phyloP scores from a whole-genome alignment of 1,140 invertebrate species.

The Temnothorax curvispinosus region DNA sequence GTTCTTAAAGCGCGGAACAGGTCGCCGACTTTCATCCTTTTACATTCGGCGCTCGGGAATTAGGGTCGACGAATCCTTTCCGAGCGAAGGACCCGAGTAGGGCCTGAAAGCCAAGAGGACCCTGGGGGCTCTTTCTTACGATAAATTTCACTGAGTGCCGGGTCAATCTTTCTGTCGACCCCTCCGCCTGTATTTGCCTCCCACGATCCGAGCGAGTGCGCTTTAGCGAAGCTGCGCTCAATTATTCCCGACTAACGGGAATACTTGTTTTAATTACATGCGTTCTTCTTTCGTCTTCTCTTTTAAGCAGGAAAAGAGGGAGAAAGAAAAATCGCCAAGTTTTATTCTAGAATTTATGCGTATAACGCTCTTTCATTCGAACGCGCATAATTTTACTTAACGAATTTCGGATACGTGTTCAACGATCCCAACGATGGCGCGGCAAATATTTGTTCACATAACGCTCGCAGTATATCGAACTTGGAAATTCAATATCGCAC shows the following conservation, averaged over 20 bases:
- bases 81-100: constrained; percentile 64
- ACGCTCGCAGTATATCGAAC: constrained; percentile 34
- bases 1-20: constrained; percentile 61
- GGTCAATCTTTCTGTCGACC: constrained; percentile 65
- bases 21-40: constrained; percentile 71
- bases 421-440: constrained; percentile 3
- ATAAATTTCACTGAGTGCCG: constrained; percentile 74
- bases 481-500: constrained; percentile 52
- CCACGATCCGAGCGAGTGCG: background rate
- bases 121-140: constrained; percentile 72
- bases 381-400: constrained; percentile 10
- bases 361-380: background rate
- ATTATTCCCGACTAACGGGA: constrained; percentile 31
- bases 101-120: constrained; percentile 68
- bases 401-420: constrained; percentile 26
- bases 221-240: constrained; percentile 34
- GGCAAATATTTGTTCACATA: constrained; percentile 51
- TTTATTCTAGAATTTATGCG: background rate
- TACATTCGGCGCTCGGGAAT: constrained; percentile 69
- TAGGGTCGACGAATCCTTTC: constrained; percentile 72
- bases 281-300: background rate
- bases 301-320: too few relatives aligned
- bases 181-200: constrained; percentile 20
- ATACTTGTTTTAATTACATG: constrained; percentile 25
- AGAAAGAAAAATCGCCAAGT: background rate